Base-by-base conservation (phyloP, 1,140 invertebrate species). In the Drosophila repletoides region DNA sequence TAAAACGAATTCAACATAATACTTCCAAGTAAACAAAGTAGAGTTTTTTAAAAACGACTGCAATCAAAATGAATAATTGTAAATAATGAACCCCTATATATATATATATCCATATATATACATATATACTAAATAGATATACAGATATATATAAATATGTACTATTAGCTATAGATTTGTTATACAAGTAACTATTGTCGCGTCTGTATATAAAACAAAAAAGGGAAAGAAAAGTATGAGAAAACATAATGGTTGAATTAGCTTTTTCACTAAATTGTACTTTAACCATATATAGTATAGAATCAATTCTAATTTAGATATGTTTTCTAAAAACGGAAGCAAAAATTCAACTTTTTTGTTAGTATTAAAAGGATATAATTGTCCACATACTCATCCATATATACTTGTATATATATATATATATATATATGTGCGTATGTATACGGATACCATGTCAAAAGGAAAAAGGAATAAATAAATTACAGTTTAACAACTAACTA, bases 11-110 rank as follows among this genome's bases (percentile, higher is more conserved):
- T 33, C 33, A 59, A 65, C 45, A 46, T 33, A 64, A 51, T 66
- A 77, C 74, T 76, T 76, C 73, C 73, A 76, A 51, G 53, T 60
- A 72, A 72, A 72, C 68, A 79, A 75, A 75, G 58, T 70, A 71
- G 56, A 48, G 65, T 80, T 80, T 79, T 75, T 70, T n/a, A n/a
- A 77, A 75, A 81, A 76, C 76, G 76, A 80, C 72, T 81, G 76
- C 72, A 72, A 38, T 65, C 26, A 51, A 31, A 21, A 59, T 49
- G 24, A 19, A 64, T 38, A 29, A 64, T 26, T 69, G 56, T 69
- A 69, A 49, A 56, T 69, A 46, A 6, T 21, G 24, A 28, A 9
- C 38, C 14, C 17, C 22, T 10, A 52, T 3, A 55, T 19, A 12
- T 19, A 53, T 28, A 40, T 12, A 5, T 3, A 36, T 24, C 24